phyloP scores from a whole-genome alignment of 1,140 invertebrate species.

The Thereuonema tuberculata region DNA sequence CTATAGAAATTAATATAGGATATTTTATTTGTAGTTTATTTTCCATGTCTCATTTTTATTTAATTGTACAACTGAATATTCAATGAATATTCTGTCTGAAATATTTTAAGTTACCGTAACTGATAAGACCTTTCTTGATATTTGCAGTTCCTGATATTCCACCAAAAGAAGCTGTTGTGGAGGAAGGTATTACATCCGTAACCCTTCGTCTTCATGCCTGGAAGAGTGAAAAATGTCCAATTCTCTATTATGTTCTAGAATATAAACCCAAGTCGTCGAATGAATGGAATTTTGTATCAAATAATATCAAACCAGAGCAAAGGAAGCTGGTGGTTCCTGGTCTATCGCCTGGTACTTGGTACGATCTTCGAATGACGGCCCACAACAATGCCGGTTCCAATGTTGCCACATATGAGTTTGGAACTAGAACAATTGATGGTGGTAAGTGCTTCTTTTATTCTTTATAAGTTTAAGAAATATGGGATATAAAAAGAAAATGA shows the following conservation, averaged over 20 bases:
- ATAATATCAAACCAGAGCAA: slow-evolving; percentile 23
- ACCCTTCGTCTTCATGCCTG: slow-evolving; percentile 73
- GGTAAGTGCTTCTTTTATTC: slow-evolving; percentile 1
- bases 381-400: slow-evolving; percentile 32
- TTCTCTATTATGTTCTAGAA: slow-evolving; percentile 71
- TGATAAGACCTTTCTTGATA: not conserved
- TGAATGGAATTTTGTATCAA: slow-evolving; percentile 18
- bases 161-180: not conserved
- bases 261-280: slow-evolving; percentile 34
- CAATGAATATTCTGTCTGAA: no score
- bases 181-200: slow-evolving; percentile 47
- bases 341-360: slow-evolving; percentile 31
- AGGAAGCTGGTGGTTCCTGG: slow-evolving; percentile 28
- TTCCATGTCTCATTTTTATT: no score
- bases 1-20: no score
- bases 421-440: slow-evolving; percentile 25
- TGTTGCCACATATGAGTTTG: slow-evolving; percentile 19
- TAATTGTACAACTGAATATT: no score
- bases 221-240: slow-evolving; percentile 77
- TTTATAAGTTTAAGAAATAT: no score
- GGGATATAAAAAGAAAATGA: no score
- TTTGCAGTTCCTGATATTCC: slow-evolving; percentile 6
- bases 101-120: no score
- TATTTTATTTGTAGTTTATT: no score
- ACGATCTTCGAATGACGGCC: slow-evolving; percentile 32